Percentiles rank a stretch among this genome's conserved stretches.
Conservation (phyloP, 1,140 invertebrate species). For the Scaptomyza pallida region DNA sequence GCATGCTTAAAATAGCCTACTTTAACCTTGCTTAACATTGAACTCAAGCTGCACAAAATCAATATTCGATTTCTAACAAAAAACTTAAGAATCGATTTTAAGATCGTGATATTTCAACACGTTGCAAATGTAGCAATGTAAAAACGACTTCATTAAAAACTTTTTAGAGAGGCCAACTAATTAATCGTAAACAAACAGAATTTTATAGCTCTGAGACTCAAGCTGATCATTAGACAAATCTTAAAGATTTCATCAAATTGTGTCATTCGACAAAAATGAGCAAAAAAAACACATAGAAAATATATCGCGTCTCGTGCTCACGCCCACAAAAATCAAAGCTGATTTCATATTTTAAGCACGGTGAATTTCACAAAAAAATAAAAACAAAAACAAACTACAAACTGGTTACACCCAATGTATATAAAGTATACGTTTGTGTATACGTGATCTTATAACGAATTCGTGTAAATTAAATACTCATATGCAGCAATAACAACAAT, state of each 20-base stretch:
- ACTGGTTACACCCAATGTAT: slow-evolving; percentile 68
- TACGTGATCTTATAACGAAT: slow-evolving; percentile 62
- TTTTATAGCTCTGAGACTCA: neutral
- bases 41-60: slow-evolving; percentile 17
- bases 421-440: slow-evolving; percentile 47
- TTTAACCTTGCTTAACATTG: too few relatives aligned
- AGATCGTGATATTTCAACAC: slow-evolving; percentile 5
- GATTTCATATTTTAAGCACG: slow-evolving; percentile 65
- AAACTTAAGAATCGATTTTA: neutral
- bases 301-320: slow-evolving; percentile 56
- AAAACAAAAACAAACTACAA: neutral
- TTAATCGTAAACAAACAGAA: slow-evolving; percentile 10
- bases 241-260: slow-evolving; percentile 62
- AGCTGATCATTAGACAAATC: slow-evolving; percentile 49
- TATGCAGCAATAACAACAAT: slow-evolving; percentile 1
- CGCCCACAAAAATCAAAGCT: slow-evolving; percentile 68
- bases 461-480: slow-evolving; percentile 67
- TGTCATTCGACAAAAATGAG: slow-evolving; percentile 68
- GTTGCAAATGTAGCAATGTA: neutral
- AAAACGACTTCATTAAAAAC: slow-evolving; percentile 12
- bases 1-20: too few relatives aligned
- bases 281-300: slow-evolving; percentile 22
- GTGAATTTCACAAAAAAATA: slow-evolving; percentile 30
- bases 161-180: slow-evolving; percentile 20
- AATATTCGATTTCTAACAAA: slow-evolving; percentile 15